These are phyloP conservation scores for Mus spretus DNA, from an alignment of 2,797 vertebrate species.

Conservation along the genomic window DNA sequence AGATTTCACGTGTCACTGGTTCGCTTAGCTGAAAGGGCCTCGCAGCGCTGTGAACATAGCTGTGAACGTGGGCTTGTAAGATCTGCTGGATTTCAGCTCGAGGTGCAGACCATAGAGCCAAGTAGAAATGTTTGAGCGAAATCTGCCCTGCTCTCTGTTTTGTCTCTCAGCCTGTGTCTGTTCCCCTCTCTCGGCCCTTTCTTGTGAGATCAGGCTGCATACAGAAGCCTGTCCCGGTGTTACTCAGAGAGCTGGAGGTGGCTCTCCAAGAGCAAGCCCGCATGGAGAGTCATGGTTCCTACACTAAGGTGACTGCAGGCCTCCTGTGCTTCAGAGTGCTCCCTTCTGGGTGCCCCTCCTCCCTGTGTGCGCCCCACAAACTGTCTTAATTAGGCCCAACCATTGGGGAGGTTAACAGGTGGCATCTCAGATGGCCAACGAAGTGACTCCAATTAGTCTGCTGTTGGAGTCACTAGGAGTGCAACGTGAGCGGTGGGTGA, in stretches of 20 bases:
- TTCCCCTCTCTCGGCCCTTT: not conserved
- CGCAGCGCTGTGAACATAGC: not conserved
- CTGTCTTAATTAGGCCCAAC: not conserved
- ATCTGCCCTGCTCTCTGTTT: not conserved
- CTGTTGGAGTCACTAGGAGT: not conserved
- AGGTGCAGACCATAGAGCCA: accelerated
- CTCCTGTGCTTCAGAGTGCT: not conserved
- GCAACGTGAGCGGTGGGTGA: accelerated
- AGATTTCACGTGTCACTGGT: conserved; percentile 13
- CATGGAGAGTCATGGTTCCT: not conserved
- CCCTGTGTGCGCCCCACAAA: not conserved
- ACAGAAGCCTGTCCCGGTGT: not conserved
- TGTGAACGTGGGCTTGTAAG: accelerated
- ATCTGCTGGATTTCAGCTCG: not conserved
- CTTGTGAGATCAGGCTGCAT: not conserved
- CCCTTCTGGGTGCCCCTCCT: not conserved
- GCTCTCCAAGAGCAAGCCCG: not conserved
- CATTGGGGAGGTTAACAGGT: not conserved
- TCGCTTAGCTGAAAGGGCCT: conserved; percentile 3
- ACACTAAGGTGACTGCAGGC: not conserved
- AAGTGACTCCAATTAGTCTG: accelerated
- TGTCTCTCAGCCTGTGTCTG: not conserved
- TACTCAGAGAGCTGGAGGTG: not conserved
- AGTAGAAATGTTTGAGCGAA: not conserved
- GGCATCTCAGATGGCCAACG: accelerated